phyloP scores from a whole-genome alignment of 2,888 invertebrate species.

The Slavum lentiscoides region DNA sequence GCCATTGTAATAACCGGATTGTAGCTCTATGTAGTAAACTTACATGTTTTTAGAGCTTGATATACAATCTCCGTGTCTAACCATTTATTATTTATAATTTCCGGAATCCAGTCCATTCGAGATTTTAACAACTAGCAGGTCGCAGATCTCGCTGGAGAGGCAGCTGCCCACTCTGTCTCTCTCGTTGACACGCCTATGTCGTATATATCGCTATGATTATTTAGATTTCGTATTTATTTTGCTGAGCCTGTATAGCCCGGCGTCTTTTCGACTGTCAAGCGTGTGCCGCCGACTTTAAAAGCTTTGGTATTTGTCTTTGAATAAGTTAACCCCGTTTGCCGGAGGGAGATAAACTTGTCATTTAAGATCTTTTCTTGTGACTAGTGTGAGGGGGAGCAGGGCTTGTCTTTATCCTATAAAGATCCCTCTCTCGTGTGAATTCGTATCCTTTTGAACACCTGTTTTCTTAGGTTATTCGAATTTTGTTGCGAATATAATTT shows the following conservation, averaged over 20 bases:
- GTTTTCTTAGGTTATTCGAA: conserved; percentile 16
- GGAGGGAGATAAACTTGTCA: conserved; percentile 43
- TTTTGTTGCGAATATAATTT: not conserved
- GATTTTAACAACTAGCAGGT: too few relatives aligned
- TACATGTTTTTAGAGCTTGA: too few relatives aligned
- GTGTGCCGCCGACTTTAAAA: conserved; percentile 31
- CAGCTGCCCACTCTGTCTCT: too few relatives aligned
- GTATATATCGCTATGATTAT: not conserved
- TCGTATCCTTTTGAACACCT: conserved; percentile 20
- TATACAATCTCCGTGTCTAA: too few relatives aligned
- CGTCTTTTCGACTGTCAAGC: conserved; percentile 9
- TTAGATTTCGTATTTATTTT: not conserved
- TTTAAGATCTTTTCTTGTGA: conserved; percentile 23
- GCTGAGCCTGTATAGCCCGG: not conserved
- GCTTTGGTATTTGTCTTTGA: conserved; percentile 50
- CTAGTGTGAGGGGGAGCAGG: not conserved
- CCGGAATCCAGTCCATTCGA: too few relatives aligned
- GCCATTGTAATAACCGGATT: too few relatives aligned
- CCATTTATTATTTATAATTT: too few relatives aligned
- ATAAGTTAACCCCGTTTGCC: conserved; percentile 44
- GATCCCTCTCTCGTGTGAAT: conserved; percentile 22
- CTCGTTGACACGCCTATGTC: too few relatives aligned
- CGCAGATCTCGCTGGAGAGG: too few relatives aligned
- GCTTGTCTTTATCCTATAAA: conserved; percentile 17
- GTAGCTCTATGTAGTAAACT: too few relatives aligned